Base-by-base conservation (phyloP, 2,888 invertebrate species). In the Torymus auratus region DNA sequence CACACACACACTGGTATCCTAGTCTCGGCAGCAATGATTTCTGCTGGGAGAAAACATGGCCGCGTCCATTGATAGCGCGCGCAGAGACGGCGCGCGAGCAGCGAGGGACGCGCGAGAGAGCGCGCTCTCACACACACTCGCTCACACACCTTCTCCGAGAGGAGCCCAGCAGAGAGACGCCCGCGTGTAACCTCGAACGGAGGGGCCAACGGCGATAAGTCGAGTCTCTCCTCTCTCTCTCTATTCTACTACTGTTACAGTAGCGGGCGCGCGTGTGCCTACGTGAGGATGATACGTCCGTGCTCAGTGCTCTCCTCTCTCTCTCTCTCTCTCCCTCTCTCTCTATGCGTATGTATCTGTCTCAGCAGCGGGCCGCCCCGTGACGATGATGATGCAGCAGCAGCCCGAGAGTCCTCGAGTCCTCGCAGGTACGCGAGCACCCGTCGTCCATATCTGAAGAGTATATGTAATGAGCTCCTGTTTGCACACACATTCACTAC, bases 11-110 rank as follows among this genome's bases (percentile, higher is more conserved):
- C 41, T 7, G 28, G 7, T 41, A 41, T 41, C 50, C 71, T 71
- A 84, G 84, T 83, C 84, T 84, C 86, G 87, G 87, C 85, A 85
- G 86, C 84, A 84, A 86, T 85, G 88, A 89, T 89, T 89, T 89
- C 90, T 90, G 90, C 90, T 89, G 88, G 86, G 86, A 88, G 87
- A 86, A 88, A 90, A 90, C 90, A 90, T 91, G 90, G 90, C 90
- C 89, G 90, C 89, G 89, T 90, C 89, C 90, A 89, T 89, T 84
- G 85, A 82, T 84, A 83, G 76, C 82, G 83, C 83, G 82, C 68
- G 69, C 28, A 28, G 28, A 28, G 28, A 28, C 28, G 28, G 28
- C 28, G 41, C 41, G 41, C 41, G 7, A 41, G 41, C 41, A 41
- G 41, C 41, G 41, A 41, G 41, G 41, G 41, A 41, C 41, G 41